Base-by-base conservation (phyloP, 1,140 invertebrate genomes). In the Dendroctonus ponderosae region DNA sequence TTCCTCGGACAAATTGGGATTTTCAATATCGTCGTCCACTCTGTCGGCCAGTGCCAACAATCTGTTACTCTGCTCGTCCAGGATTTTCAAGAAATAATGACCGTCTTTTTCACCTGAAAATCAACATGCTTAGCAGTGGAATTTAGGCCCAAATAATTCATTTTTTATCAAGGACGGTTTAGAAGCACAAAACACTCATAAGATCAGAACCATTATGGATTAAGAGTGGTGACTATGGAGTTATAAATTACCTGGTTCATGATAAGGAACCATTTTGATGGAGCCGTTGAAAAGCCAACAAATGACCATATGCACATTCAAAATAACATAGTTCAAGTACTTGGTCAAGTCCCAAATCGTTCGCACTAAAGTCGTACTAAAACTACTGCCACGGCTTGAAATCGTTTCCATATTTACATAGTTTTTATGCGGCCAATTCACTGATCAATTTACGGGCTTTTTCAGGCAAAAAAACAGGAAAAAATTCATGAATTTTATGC, bases 1-100 rank as follows among this genome's bases (percentile, higher is more conserved):
- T 74, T 95, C 91, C 74, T 94, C 92, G 7, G 86, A 85, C 6
- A 91, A 78, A 56, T 83, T 81, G 15, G 73, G 72, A 49, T 69
- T 81, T 67, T 80, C 81, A 56, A 80, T 78, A 67, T 85, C 83
- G 41, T 82, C 83, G 74, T 94, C 91, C 15, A 85, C 85, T 38
- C 82, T 80, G 59, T 83, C 84, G 38, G 91, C 89, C 69, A 91
- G 75, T 60, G 77, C 78, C 52, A 91, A 79, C 65, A 94, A 80
- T 70, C 86, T 82, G 62, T 83, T 81, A 37, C 89, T 87, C 80
- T 93, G 90, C 59, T 80, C 83, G 71, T 89, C 88, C 69, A 92
- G 81, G 68, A 92, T 78, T 80, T 86, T 80, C 53, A 88, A 77
- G 79, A 92, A 94, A 78, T 90, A 90, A 78, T 91, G 85, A 38